These are phyloP conservation scores for Corydoras sp. DNA, from an alignment of 2,113 vertebrate species.

Conservation along the genomic window DNA sequence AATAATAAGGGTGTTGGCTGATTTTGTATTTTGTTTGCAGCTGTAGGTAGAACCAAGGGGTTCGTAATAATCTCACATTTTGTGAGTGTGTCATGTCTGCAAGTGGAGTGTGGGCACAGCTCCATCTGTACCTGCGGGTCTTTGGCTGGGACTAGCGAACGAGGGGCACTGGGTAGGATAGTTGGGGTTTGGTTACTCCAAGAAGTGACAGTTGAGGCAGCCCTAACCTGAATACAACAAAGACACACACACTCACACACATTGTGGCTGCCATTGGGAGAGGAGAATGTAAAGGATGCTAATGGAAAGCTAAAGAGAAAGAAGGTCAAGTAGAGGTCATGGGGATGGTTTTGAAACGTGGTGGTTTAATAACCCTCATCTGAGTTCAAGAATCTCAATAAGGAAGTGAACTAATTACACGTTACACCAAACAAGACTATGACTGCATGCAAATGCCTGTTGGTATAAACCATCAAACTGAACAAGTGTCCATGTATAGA, in stretches of 20 bases:
- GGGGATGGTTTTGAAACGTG: neutral
- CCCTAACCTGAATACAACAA: slow-evolving; percentile 94
- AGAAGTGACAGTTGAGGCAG: slow-evolving; percentile 96
- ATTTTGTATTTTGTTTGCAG: no score
- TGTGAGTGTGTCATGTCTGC: neutral
- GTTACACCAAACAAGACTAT: no score
- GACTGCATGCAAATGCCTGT: no score
- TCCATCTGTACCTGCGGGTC: slow-evolving; percentile 78
- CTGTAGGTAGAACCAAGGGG: no score
- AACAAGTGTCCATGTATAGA: no score
- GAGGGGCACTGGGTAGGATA: slow-evolving; percentile 87
- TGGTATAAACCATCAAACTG: no score
- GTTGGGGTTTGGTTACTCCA: slow-evolving; percentile 99
- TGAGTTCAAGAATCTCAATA: no score
- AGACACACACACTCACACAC: slow-evolving; percentile 81
- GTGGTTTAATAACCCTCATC: no score
- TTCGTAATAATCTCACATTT: no score
- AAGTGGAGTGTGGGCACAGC: slow-evolving; percentile 29
- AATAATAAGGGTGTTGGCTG: no score
- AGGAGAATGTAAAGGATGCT: slow-evolving; percentile 12
- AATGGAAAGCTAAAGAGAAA: neutral
- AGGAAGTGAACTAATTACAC: no score
- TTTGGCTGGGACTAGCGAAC: slow-evolving; percentile 80
- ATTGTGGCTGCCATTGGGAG: slow-evolving; percentile 35
- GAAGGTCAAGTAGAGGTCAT: neutral